A percentile compares a stretch with the other conserved stretches of the same genome.
Evolutionary conservation across 2,113 vertebrate species (phyloP).

Genomic region (Oryctolagus cuniculus): DNA sequence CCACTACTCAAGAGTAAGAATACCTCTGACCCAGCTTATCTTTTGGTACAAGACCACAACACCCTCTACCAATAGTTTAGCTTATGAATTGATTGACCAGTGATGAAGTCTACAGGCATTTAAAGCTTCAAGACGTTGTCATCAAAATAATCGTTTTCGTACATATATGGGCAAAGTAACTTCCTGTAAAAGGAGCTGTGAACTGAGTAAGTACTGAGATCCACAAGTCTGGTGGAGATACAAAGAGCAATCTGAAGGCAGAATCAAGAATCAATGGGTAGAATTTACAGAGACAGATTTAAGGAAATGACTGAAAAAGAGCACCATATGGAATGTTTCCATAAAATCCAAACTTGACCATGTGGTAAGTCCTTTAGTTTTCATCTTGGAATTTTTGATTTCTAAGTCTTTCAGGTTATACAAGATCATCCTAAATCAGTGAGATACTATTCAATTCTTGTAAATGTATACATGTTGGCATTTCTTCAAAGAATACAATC

Average conservation of each 20-base stretch:
- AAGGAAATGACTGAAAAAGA: neutral
- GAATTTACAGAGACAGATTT: neutral
- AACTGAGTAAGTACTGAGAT: neutral
- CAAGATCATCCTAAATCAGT: neutral
- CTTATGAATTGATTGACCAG: neutral
- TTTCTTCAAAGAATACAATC: neutral
- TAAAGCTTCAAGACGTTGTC: neutral
- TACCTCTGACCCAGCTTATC: neutral
- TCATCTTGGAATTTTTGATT: neutral
- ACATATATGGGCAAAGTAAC: neutral
- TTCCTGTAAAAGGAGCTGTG: neutral
- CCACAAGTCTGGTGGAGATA: neutral
- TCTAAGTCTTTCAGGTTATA: neutral
- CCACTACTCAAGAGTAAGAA: neutral
- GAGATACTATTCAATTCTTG: neutral
- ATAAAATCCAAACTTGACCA: neutral
- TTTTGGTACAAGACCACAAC: neutral
- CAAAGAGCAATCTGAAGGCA: neutral
- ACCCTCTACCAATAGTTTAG: neutral
- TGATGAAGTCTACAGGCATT: neutral
- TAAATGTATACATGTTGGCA: neutral
- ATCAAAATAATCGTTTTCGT: neutral
- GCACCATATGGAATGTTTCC: neutral
- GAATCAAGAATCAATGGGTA: neutral
- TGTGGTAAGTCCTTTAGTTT: neutral